phyloP scores from a whole-genome alignment of 2,888 invertebrate genomes.

The Pilophorus perplexus region DNA sequence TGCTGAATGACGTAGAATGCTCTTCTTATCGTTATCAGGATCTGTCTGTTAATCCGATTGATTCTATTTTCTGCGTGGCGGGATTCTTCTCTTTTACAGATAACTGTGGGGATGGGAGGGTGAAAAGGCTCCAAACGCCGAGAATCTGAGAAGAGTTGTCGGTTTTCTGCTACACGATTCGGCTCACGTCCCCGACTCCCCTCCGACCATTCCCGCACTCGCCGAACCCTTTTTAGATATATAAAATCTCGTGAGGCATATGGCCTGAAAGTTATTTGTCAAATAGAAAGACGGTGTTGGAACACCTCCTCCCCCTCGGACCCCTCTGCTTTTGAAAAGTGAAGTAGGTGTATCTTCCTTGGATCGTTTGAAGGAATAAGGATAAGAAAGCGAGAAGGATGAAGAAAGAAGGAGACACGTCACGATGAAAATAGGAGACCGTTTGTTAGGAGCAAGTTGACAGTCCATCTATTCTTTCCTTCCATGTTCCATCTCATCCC shows the following conservation, averaged over 20 bases:
- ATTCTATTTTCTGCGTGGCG: too few species aligned
- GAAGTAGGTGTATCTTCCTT: constrained; percentile 12
- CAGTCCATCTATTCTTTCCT: constrained; percentile 20
- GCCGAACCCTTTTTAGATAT: constrained; percentile 14
- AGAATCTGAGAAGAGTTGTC: not conserved
- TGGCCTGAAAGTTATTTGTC: constrained; percentile 34
- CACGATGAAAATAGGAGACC: constrained; percentile 30
- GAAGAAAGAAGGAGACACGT: constrained; percentile 4
- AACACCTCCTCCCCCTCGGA: not conserved
- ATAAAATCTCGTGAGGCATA: constrained; percentile 33
- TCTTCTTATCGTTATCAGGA: too few species aligned
- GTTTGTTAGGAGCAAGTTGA: constrained; percentile 26
- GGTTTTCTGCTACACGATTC: constrained; percentile 1
- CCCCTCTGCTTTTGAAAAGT: constrained; percentile 8
- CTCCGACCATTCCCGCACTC: not conserved
- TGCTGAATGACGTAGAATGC: too few species aligned
- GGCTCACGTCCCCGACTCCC: constrained; percentile 9
- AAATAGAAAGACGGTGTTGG: constrained; percentile 26
- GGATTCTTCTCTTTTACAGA: too few species aligned
- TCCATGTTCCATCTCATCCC: not conserved
- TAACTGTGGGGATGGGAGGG: not conserved
- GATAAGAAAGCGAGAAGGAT: not conserved
- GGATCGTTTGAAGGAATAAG: constrained; percentile 21
- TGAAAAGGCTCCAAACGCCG: constrained; percentile 1
- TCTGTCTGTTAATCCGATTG: too few species aligned